Evolutionary conservation across 2,797 vertebrate species (phyloP), one percentile per base, ranked within the genome.

Genomic region (Aselliscus stoliczkanus): DNA sequence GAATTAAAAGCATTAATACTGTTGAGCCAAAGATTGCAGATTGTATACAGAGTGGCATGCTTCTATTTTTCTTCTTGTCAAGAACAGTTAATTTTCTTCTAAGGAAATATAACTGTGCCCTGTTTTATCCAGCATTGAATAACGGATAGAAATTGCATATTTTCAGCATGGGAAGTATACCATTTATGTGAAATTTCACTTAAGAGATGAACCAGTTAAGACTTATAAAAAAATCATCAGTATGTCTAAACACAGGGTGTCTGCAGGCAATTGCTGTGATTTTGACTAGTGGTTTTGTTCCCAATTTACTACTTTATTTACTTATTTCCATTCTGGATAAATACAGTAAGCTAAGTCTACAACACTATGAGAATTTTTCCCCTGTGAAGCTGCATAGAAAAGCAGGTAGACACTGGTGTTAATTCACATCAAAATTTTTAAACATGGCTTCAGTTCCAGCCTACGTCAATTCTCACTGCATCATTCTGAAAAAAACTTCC

Each of bases 101-200:
- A 52, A 69, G 92, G 73, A 73, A 31, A 47, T 29, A 94, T 54
- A 10, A 5, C 18, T 50, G 9, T 76, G 65, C 11, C 60, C 81
- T 47, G 25, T 86, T 96, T 67, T 23, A 62, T 37, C 65, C 73
- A 42, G 8, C 4, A 0, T 52, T 60, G 42, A 97, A 76, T 83
- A 94, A 92, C 3, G 4, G 72, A 90, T 79, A 81, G 70, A 81
- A 92, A 86, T 65, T 69, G 81, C 47, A 60, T 69, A 82, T 84
- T 91, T 91, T 65, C 88, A 85, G 50, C 58, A 80, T 23, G 18
- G 58, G 39, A 90, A 97, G 79, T 75, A 79, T 69, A 52, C 34
- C 76, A 88, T 96, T 97, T 96, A 92, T 84, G 94, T 64, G 92
- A 73, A 75, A 91, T 96, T 96, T 96, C 86, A 73, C 85, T 96